A percentile compares a stretch with the other conserved stretches of the same genome.
These are phyloP conservation scores for Tetramorium parvispinum DNA, from an alignment of 1,140 invertebrate species.

Conservation along the genomic window DNA sequence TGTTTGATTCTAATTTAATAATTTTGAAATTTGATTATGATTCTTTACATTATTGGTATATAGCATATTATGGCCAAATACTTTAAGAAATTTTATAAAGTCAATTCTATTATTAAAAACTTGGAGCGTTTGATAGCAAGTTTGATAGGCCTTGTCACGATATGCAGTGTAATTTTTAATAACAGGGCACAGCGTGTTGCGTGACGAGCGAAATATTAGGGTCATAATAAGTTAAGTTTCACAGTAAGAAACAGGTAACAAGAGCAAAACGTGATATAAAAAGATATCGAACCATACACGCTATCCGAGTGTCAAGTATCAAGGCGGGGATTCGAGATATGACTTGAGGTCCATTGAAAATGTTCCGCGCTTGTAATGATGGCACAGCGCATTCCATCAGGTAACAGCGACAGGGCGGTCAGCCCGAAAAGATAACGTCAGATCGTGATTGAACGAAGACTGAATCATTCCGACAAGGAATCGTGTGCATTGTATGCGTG, in stretches of 20 bases:
- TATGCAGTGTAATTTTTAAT: conserved; percentile 50
- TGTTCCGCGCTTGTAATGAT: conserved; percentile 53
- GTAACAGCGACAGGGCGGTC: conserved; percentile 26
- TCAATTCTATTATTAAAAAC: neutral
- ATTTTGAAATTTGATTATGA: neutral
- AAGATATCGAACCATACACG: conserved; percentile 30
- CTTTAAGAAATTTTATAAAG: neutral
- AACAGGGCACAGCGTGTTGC: conserved; percentile 22
- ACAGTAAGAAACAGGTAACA: conserved; percentile 38
- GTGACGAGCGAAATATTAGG: conserved; percentile 39
- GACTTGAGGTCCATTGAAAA: conserved; percentile 24
- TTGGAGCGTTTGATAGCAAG: neutral
- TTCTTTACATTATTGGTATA: neutral
- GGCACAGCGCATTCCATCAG: conserved; percentile 57
- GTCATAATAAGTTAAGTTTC: conserved; percentile 50
- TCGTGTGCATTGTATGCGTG: neutral
- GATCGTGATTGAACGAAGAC: conserved; percentile 47
- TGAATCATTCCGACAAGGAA: conserved; percentile 41
- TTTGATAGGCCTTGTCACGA: conserved; percentile 20
- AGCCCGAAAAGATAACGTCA: conserved; percentile 47
- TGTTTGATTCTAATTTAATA: neutral
- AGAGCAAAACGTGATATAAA: conserved; percentile 46
- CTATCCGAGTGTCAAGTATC: conserved; percentile 40
- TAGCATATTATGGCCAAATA: neutral
- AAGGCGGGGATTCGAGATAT: conserved; percentile 41